Conservation (phyloP, 1,140 invertebrate genomes). For the Pectinophora gossypiella region DNA sequence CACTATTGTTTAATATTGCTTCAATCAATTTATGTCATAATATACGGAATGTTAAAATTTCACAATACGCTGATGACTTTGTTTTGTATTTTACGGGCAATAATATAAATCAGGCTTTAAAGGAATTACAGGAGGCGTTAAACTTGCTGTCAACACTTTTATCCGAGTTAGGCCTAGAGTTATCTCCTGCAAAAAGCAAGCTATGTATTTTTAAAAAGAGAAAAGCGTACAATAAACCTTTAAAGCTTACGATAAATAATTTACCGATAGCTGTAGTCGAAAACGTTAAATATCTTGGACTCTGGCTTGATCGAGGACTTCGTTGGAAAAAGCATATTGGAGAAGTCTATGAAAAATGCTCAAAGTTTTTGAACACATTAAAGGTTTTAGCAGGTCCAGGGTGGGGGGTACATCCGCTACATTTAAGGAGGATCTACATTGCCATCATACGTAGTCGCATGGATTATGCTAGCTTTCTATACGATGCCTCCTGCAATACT, state of each 20-base stretch:
- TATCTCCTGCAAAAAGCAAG: conserved; percentile 3
- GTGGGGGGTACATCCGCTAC: conserved; percentile 23
- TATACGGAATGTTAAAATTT: not conserved
- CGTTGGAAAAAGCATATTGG: not conserved
- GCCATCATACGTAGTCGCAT: conserved; percentile 16
- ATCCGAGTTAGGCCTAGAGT: not conserved
- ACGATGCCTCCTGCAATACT: too few relatives aligned
- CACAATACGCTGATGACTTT: conserved; percentile 9
- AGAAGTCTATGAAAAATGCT: not conserved
- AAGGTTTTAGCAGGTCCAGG: conserved; percentile 15
- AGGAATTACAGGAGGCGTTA: not conserved
- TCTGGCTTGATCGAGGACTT: conserved; percentile 2
- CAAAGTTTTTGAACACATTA: conserved; percentile 9
- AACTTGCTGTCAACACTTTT: not conserved
- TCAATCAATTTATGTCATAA: not conserved
- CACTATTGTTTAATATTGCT: conserved; percentile 5
- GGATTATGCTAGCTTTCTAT: too few relatives aligned
- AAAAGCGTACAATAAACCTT: not conserved
- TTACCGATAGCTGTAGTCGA: not conserved
- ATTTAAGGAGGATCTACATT: conserved; percentile 23
- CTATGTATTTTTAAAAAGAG: not conserved
- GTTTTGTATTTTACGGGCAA: not conserved
- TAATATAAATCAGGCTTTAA: not conserved
- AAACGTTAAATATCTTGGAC: not conserved
- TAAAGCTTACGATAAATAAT: not conserved